These are phyloP conservation scores for Drosophila flavopinicola DNA, from an alignment of 2,888 invertebrate genomes.

Conservation along the genomic window DNA sequence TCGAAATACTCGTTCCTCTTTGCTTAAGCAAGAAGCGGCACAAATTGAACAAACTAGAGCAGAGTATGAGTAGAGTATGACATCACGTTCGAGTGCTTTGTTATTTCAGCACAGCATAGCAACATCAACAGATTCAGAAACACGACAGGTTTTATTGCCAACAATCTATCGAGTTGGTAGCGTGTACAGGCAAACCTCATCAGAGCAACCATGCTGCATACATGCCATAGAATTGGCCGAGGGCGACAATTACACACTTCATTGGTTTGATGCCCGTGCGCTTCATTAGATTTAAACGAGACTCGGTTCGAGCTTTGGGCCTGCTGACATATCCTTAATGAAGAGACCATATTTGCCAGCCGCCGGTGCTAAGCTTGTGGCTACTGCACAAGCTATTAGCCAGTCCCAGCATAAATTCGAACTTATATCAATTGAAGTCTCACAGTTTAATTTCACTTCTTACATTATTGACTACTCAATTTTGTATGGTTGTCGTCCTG, in stretches of 20 bases:
- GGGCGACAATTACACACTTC: constrained; percentile 60
- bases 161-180: constrained; percentile 20
- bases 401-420: not conserved
- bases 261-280: constrained; percentile 48
- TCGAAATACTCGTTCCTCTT: constrained; percentile 21
- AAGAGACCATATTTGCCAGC: not conserved
- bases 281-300: constrained; percentile 43
- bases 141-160: constrained; percentile 28
- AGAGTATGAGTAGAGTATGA: constrained; percentile 27
- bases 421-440: too few species aligned
- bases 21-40: constrained; percentile 11
- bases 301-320: not conserved
- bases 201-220: constrained; percentile 18
- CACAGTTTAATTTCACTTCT: too few species aligned
- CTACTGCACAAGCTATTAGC: not conserved
- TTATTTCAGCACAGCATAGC: constrained; percentile 26
- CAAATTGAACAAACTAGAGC: not conserved
- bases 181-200: constrained; percentile 8
- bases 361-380: too few species aligned
- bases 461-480: too few species aligned
- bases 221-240: constrained; percentile 38
- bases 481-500: too few species aligned
- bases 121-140: constrained; percentile 8
- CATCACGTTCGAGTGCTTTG: constrained; percentile 56
- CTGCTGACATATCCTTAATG: constrained; percentile 27